Conservation (phyloP, 2,797 vertebrate species). For the Sternotherus odoratus region DNA sequence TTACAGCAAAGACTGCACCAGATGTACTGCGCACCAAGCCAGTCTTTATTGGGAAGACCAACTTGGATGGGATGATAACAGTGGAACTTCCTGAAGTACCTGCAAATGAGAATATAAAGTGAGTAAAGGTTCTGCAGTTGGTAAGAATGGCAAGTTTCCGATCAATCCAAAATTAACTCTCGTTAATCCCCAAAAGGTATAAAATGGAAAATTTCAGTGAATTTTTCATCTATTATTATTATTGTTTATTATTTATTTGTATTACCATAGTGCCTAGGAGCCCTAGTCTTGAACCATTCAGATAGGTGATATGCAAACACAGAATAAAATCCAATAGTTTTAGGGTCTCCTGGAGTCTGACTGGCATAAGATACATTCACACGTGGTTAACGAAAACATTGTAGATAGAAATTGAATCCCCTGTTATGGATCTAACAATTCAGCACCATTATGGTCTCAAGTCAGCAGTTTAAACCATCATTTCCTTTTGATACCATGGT, state of each 20-base stretch:
- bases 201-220: background rate
- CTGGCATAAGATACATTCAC: background rate
- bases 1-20: slow-evolving; percentile 95
- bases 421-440: background rate
- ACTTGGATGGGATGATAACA: slow-evolving; percentile 95
- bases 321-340: background rate
- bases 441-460: background rate
- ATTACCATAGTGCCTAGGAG: background rate
- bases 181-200: background rate
- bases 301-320: background rate
- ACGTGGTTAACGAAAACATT: background rate
- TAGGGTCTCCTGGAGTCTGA: background rate
- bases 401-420: background rate
- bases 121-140: slow-evolving; percentile 63
- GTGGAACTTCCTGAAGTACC: slow-evolving; percentile 94
- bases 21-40: slow-evolving; percentile 96
- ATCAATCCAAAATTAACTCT: background rate
- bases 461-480: background rate
- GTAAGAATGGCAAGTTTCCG: background rate
- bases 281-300: background rate
- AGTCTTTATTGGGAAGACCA: slow-evolving; percentile 93
- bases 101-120: slow-evolving; percentile 94
- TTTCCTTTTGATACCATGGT: background rate
- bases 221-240: background rate
- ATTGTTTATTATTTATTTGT: background rate